Percentiles rank a stretch among this genome's conserved stretches.
Evolutionary conservation across 1,140 invertebrate genomes (phyloP).

Genomic region (Capitella teleta): DNA sequence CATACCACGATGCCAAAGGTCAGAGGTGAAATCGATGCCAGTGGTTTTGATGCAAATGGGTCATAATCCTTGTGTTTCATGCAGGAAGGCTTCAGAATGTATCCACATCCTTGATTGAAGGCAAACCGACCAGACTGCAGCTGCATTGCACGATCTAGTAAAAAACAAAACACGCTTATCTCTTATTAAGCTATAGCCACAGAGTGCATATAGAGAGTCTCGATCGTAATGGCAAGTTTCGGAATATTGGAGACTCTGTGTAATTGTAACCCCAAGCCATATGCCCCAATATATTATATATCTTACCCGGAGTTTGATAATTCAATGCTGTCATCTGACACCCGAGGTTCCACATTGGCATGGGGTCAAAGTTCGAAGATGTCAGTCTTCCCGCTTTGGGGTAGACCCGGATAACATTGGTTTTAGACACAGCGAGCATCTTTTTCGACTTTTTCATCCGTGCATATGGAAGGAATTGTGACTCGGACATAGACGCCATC

Average conservation of each 20-base stretch:
- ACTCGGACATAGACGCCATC: no score
- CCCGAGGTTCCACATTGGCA: constrained; percentile 46
- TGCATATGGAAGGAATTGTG: no score
- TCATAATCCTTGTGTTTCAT: constrained; percentile 76
- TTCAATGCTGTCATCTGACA: constrained; percentile 70
- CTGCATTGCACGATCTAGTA: constrained; percentile 80
- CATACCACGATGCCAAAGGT: no score
- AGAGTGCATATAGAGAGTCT: not conserved
- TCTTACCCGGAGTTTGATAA: constrained; percentile 79
- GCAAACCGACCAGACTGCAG: constrained; percentile 79
- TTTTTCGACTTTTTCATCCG: no score
- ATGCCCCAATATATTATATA: no score
- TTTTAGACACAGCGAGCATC: no score
- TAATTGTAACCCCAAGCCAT: no score
- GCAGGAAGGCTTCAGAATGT: constrained; percentile 82
- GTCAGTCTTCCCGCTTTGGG: constrained; percentile 46
- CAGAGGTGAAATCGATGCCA: no score
- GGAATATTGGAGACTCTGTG: no score
- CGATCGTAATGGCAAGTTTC: no score
- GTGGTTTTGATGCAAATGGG: no score
- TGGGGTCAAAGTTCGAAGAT: constrained; percentile 47
- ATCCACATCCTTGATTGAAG: constrained; percentile 58
- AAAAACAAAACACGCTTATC: not conserved
- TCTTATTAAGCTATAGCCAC: not conserved
- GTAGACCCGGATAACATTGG: constrained; percentile 52